These are phyloP conservation scores for Peromyscus leucopus DNA, from an alignment of 2,113 vertebrate genomes.

Conservation along the genomic window DNA sequence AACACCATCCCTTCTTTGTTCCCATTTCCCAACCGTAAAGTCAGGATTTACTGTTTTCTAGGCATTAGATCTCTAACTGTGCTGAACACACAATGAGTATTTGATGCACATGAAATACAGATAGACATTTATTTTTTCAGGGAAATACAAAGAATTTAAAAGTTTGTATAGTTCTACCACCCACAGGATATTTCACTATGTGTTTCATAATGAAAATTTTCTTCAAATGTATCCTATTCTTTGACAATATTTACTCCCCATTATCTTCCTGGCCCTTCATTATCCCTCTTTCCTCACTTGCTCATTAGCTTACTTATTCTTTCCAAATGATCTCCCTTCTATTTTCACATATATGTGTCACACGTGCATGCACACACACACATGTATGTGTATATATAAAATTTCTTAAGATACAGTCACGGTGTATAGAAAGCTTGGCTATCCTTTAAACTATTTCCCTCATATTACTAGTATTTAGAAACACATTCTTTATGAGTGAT, in stretches of 20 bases:
- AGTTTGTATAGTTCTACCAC: not conserved
- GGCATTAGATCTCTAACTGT: not conserved
- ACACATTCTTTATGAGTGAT: not conserved
- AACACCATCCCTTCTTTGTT: not conserved
- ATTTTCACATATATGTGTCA: not conserved
- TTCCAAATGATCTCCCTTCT: not conserved
- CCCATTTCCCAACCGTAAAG: not conserved
- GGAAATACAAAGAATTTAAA: not conserved
- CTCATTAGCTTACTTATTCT: not conserved
- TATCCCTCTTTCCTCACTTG: not conserved
- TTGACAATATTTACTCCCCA: not conserved
- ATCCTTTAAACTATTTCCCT: not conserved
- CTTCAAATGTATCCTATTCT: not conserved
- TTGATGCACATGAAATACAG: not conserved
- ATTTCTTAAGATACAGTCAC: not conserved
- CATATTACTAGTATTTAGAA: not conserved
- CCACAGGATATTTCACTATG: not conserved
- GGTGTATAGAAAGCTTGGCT: not conserved
- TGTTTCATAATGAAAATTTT: not conserved
- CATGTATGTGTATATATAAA: not conserved
- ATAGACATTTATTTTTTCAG: not conserved
- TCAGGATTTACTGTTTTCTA: not conserved
- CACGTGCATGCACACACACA: not conserved
- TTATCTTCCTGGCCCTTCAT: not conserved
- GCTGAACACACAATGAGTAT: not conserved